A percentile compares a stretch with the other conserved stretches of the same genome.
Conservation (phyloP, 2,888 invertebrate species). For the Cataglyphis altisquamis region DNA sequence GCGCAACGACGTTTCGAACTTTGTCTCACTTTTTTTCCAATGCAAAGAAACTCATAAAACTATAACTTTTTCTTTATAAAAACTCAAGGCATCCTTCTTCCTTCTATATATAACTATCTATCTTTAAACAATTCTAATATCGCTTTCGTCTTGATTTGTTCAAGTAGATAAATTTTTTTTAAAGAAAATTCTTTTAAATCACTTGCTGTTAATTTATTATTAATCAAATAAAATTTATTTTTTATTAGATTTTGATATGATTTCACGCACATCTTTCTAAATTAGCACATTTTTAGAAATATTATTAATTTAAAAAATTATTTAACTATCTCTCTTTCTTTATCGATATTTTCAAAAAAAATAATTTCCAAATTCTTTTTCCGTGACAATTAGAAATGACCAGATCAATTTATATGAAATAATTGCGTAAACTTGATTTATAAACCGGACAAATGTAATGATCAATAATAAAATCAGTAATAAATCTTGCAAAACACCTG, state of each 20-base stretch:
- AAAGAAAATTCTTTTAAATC: neutral
- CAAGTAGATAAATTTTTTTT: neutral
- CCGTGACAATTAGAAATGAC: neutral
- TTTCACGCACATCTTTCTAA: neutral
- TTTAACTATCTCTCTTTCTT: neutral
- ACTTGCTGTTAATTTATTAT: slow-evolving; percentile 27
- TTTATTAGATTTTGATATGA: slow-evolving; percentile 34
- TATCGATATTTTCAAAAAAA: neutral
- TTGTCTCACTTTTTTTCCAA: slow-evolving; percentile 47
- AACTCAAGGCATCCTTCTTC: slow-evolving; percentile 22
- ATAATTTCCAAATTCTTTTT: neutral
- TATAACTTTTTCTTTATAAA: slow-evolving; percentile 58
- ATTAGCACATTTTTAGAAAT: neutral
- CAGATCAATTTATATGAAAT: neutral
- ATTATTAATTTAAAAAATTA: neutral
- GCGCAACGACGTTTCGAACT: slow-evolving; percentile 37
- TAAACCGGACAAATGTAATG: neutral
- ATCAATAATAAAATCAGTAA: slow-evolving; percentile 43
- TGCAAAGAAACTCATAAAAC: slow-evolving; percentile 62
- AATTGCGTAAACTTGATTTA: neutral
- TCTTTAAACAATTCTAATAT: slow-evolving; percentile 23
- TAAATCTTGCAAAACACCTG: slow-evolving; percentile 54
- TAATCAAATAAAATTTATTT: slow-evolving; percentile 66
- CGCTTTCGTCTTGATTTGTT: slow-evolving; percentile 4
- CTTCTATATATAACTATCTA: slow-evolving; percentile 20